Evolutionary conservation across 2,888 invertebrate genomes (phyloP).

Genomic region (Ormyrus rosae): DNA sequence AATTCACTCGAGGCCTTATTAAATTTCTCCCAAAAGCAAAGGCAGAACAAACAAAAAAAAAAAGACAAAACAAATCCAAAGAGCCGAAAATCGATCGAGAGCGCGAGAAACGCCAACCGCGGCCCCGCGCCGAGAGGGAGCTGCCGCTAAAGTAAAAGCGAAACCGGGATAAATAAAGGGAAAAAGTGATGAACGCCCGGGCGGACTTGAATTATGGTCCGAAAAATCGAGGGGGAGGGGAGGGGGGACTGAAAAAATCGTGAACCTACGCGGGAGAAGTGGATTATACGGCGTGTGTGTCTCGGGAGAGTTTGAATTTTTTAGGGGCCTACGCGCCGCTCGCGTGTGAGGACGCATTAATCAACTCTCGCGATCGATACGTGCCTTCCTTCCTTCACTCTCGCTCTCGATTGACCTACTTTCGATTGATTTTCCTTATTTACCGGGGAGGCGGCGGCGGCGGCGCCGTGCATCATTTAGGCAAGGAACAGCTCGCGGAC

Average conservation of each 20-base stretch:
- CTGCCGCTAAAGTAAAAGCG: too few species aligned
- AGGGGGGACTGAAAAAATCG: background rate
- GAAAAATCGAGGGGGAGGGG: constrained; percentile 15
- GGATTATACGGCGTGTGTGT: background rate
- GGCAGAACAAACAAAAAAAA: too few species aligned
- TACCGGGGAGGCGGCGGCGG: background rate
- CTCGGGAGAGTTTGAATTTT: constrained; percentile 22
- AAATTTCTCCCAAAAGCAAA: too few species aligned
- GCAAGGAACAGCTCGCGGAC: too few species aligned
- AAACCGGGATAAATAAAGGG: background rate
- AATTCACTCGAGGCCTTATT: too few species aligned
- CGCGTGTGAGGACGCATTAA: constrained; percentile 27
- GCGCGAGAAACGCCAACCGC: too few species aligned
- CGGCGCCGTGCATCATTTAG: constrained; percentile 21
- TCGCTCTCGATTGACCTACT: constrained; percentile 13
- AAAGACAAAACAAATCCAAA: too few species aligned
- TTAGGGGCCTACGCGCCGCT: background rate
- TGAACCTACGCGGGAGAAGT: constrained; percentile 9
- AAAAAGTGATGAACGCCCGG: constrained; percentile 31
- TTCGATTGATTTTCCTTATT: constrained; percentile 34
- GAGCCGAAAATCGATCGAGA: too few species aligned
- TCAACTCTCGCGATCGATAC: constrained; percentile 16
- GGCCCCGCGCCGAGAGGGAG: too few species aligned
- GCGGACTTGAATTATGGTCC: constrained; percentile 30
- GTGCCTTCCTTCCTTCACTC: background rate